Percentiles rank a stretch among this genome's conserved stretches.
These are phyloP conservation scores for Dryococelus australis DNA, from an alignment of 2,888 invertebrate genomes.

Conservation along the genomic window DNA sequence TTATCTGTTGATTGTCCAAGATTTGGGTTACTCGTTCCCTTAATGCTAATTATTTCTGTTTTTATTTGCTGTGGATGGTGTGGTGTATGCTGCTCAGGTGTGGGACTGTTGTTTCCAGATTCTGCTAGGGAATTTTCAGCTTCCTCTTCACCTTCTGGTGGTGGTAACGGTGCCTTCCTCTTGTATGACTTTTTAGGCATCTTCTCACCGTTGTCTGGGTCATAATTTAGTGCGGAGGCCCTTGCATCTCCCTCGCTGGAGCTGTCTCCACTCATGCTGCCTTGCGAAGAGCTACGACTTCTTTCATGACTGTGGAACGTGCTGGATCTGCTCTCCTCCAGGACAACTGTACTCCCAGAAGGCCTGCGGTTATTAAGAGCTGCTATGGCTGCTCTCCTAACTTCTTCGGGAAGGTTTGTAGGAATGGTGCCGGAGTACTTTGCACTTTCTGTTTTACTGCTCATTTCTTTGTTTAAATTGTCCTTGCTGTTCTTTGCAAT, in stretches of 20 bases:
- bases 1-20: background rate
- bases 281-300: constrained; percentile 37
- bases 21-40: background rate
- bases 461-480: background rate
- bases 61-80: background rate
- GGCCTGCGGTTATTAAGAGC: constrained; percentile 73
- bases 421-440: constrained; percentile 59
- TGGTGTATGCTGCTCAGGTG: background rate
- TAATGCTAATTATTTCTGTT: background rate
- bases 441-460: background rate
- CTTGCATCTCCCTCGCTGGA: constrained; percentile 40
- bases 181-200: constrained; percentile 67
- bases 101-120: constrained; percentile 12
- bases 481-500: constrained; percentile 36
- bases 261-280: constrained; percentile 53
- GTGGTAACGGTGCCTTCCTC: constrained; percentile 77
- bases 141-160: constrained; percentile 50
- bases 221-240: constrained; percentile 33
- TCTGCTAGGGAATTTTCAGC: background rate
- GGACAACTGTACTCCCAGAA: constrained; percentile 45
- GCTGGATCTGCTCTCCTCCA: constrained; percentile 48
- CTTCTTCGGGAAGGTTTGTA: constrained; percentile 74
- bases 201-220: constrained; percentile 55
- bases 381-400: constrained; percentile 75
- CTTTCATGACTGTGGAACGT: constrained; percentile 43